A percentile compares a stretch with the other conserved stretches of the same genome.
Conservation (phyloP, 2,113 vertebrate species). For the Xenus cinereus region DNA sequence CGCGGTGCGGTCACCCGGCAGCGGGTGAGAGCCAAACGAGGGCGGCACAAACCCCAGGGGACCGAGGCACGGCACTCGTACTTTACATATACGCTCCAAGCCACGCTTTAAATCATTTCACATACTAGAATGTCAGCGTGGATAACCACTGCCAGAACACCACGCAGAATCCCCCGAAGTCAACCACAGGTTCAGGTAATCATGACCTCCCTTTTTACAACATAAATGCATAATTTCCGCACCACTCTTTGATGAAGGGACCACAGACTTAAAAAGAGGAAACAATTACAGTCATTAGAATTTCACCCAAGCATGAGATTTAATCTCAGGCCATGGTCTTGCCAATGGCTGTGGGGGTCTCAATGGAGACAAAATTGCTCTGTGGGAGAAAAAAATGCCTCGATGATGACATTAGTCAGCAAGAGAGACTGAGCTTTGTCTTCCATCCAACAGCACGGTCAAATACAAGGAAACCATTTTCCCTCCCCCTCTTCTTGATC, state of each 20-base stretch:
- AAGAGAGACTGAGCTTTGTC: conserved; percentile 70
- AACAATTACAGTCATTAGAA: conserved; percentile 67
- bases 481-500: conserved; percentile 60
- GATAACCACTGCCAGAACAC: conserved; percentile 53
- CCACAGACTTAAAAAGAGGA: conserved; percentile 67
- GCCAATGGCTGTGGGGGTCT: conserved; percentile 42
- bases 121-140: not conserved
- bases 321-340: conserved; percentile 56
- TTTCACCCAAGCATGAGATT: conserved; percentile 66
- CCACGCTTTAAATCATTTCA: not conserved
- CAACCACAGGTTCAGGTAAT: conserved; percentile 64
- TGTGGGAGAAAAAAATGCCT: conserved; percentile 44
- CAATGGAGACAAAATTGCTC: conserved; percentile 64
- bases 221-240: conserved; percentile 66
- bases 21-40: accelerated
- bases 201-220: conserved; percentile 41
- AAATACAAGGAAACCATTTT: conserved; percentile 73
- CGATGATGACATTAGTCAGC: conserved; percentile 68
- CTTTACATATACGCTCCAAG: not conserved
- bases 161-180: conserved; percentile 41
- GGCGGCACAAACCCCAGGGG: not conserved
- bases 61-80: accelerated
- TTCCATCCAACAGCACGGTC: conserved; percentile 25
- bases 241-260: conserved; percentile 61
- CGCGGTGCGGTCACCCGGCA: accelerated